Conservation (phyloP, 1,140 invertebrate species). For the Pollicipes pollicipes region DNA sequence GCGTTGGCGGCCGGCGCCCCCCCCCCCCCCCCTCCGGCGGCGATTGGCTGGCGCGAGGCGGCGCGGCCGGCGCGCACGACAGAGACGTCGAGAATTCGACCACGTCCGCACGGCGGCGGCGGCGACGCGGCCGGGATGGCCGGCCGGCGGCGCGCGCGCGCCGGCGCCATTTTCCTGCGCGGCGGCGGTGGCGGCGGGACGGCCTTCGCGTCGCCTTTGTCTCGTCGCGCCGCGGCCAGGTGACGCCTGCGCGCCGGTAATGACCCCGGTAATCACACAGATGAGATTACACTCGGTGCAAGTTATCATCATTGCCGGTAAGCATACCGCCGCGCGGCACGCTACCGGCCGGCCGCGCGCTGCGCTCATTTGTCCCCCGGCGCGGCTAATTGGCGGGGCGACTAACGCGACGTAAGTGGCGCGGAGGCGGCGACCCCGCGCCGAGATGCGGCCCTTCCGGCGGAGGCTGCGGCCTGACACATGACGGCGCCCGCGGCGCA, state of each 20-base stretch:
- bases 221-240: neutral
- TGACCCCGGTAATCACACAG: neutral
- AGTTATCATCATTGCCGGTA: neutral
- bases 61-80: neutral
- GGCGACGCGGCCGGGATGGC: neutral
- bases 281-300: neutral
- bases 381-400: neutral
- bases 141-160: no score
- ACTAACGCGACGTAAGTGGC: neutral
- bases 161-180: neutral
- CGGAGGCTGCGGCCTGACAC: neutral
- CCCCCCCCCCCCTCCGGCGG: no score
- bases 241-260: neutral
- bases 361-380: neutral
- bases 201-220: neutral
- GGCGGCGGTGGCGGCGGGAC: neutral
- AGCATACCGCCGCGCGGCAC: neutral
- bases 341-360: neutral
- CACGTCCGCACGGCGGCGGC: neutral
- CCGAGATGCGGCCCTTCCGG: no score
- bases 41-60: neutral
- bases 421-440: neutral
- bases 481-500: neutral
- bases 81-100: neutral
- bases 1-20: no score